Base-by-base conservation (phyloP, 2,113 vertebrate genomes). In the Triplophysa siluroides region DNA sequence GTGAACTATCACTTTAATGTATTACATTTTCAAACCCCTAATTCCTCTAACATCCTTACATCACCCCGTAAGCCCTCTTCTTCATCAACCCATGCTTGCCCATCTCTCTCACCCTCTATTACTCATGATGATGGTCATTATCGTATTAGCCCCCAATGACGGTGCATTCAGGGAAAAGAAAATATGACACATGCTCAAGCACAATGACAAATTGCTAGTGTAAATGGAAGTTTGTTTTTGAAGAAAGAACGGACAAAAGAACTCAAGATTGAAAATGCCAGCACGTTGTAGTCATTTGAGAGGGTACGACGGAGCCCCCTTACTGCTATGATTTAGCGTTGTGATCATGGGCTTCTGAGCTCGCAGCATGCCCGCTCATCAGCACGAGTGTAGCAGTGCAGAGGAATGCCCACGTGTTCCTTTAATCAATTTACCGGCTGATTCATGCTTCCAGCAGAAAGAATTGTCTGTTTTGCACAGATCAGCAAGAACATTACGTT, bases 101-200 rank as follows among this genome's bases (percentile, higher is more conserved):
- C 67, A 41, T 73, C 19, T 54, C 72, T 78, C 45, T 67, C 65
- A 52, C 64, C 65, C 38, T 41, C 33, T 62, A 77, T 77, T 82
- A 85, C 60, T 85, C 76, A 81, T 67, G 83, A 83, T 83, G 76
- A 43, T 23, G 63, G 66, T 81, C 72, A 79, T 85, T 79, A 79
- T 79, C 54, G 76, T 78, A 83, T 83, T 79, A 81, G 33, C 70
- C 58, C 4, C 18, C 41, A 77, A 74, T 85, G 78, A 71, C 50
- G 21, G 52, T 54, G 75, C 66, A 71, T 76, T 85, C 65, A 41
- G 78, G 54, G 79, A 66, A 78, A 26, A 79, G 65, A 54, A 61
- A 64, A 47, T 78, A 61, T 81, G 78, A 76, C 80, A 85, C 78
- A 64, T n/a, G 13, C 61, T 67, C 21, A 23, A 1, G 24, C 23